Evolutionary conservation across 2,797 vertebrate genomes (phyloP).

Genomic region (Sus cebifrons): DNA sequence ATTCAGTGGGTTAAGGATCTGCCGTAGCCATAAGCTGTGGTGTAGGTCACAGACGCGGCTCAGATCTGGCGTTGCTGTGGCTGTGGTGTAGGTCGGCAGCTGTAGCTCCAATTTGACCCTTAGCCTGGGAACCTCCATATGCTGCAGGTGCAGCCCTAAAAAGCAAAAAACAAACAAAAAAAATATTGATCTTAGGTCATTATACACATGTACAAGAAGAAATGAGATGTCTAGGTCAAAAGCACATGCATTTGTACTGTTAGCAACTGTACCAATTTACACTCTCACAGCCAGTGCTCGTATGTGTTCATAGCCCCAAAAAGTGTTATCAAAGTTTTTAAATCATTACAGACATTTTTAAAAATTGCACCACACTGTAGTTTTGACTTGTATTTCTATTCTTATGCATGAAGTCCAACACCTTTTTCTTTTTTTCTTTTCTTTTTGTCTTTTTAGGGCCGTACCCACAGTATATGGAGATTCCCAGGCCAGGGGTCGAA

Average conservation of each 20-base stretch:
- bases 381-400: constrained; percentile 18
- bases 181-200: not conserved
- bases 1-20: too few species aligned
- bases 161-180: not conserved
- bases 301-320: not conserved
- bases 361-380: not conserved
- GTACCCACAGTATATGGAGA: too few species aligned
- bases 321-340: not conserved
- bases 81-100: too few species aligned
- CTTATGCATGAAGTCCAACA: not conserved
- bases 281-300: not conserved
- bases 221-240: constrained; percentile 33
- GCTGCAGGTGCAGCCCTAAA: too few species aligned
- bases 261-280: not conserved
- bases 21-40: too few species aligned
- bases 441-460: too few species aligned
- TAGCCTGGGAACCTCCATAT: too few species aligned
- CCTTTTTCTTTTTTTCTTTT: not conserved
- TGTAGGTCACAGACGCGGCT: too few species aligned
- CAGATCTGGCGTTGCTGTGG: too few species aligned
- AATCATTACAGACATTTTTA: not conserved
- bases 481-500: too few species aligned
- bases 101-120: too few species aligned
- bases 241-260: not conserved
- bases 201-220: not conserved